phyloP scores from a whole-genome alignment of 92 coral and sea anemone species.

The Zoanthus gigantus region DNA sequence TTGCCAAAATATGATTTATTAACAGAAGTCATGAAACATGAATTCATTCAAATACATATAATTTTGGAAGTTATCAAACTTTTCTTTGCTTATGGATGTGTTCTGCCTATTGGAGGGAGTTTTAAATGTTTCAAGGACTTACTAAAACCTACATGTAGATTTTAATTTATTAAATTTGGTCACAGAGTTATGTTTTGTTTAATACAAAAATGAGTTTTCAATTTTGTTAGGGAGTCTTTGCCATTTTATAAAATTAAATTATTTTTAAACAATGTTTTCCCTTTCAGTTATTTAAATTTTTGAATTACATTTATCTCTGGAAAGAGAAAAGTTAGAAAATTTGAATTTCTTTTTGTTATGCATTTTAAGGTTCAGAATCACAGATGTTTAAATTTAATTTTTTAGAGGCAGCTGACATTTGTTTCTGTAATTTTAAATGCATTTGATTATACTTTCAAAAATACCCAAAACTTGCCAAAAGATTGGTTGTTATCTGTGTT shows the following conservation, averaged over 20 bases:
- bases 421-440: not conserved
- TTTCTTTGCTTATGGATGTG: not conserved
- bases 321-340: not conserved
- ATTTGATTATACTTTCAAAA: slow-evolving; percentile 18
- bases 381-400: not conserved
- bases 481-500: not conserved
- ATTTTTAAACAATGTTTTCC: slow-evolving; percentile 6
- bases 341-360: not conserved
- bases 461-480: slow-evolving; percentile 3
- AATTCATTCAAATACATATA: not conserved
- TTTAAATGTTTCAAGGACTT: not conserved
- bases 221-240: not conserved
- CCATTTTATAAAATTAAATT: slow-evolving; percentile 5
- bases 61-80: not conserved
- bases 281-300: not conserved
- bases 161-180: slow-evolving; percentile 32
- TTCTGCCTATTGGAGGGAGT: slow-evolving; percentile 8
- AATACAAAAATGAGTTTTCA: slow-evolving; percentile 26
- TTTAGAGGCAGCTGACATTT: slow-evolving; percentile 12
- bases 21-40: not conserved
- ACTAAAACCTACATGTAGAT: slow-evolving; percentile 9
- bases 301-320: not conserved
- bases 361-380: not conserved
- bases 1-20: not conserved
- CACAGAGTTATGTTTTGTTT: slow-evolving; percentile 23